These are phyloP conservation scores for Drosophila meridionalis DNA, from an alignment of 2,888 invertebrate species.

Conservation along the genomic window DNA sequence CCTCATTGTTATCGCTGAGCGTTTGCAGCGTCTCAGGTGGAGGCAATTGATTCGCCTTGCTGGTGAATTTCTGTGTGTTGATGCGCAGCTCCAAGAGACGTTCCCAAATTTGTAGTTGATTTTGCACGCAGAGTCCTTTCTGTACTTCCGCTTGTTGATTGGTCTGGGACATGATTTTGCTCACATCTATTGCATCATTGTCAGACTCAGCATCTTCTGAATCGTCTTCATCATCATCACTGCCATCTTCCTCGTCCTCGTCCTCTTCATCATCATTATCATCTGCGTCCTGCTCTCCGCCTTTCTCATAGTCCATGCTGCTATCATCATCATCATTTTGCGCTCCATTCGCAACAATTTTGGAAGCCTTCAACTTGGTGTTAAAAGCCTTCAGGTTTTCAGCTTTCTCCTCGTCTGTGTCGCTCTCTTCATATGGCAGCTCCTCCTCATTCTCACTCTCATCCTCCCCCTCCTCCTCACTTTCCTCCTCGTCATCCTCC, in stretches of 20 bases:
- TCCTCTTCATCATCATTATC: conserved; percentile 41
- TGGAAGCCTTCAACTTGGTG: conserved; percentile 30
- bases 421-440: conserved; percentile 63
- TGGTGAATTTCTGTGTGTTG: conserved; percentile 92
- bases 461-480: conserved; percentile 57
- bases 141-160: conserved; percentile 86
- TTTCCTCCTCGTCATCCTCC: conserved; percentile 23
- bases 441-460: conserved; percentile 51
- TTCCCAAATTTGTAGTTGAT: conserved; percentile 93
- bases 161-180: conserved; percentile 64
- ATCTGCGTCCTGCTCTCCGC: conserved; percentile 26
- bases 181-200: conserved; percentile 34
- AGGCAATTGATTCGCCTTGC: conserved; percentile 92
- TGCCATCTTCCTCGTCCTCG: conserved; percentile 55
- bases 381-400: conserved; percentile 46
- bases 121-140: conserved; percentile 89
- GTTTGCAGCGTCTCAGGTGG: conserved; percentile 86
- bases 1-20: conserved; percentile 85
- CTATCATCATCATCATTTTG: conserved; percentile 46
- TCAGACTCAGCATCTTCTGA: conserved; percentile 61
- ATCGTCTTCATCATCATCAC: conserved; percentile 57
- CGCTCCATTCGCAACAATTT: conserved; percentile 50
- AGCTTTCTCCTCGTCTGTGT: conserved; percentile 60
- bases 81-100: conserved; percentile 93
- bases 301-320: conserved; percentile 33